A percentile compares a stretch with the other conserved stretches of the same genome.
Conservation (phyloP, 2,113 vertebrate species). For the Oreocharis arfaki region DNA sequence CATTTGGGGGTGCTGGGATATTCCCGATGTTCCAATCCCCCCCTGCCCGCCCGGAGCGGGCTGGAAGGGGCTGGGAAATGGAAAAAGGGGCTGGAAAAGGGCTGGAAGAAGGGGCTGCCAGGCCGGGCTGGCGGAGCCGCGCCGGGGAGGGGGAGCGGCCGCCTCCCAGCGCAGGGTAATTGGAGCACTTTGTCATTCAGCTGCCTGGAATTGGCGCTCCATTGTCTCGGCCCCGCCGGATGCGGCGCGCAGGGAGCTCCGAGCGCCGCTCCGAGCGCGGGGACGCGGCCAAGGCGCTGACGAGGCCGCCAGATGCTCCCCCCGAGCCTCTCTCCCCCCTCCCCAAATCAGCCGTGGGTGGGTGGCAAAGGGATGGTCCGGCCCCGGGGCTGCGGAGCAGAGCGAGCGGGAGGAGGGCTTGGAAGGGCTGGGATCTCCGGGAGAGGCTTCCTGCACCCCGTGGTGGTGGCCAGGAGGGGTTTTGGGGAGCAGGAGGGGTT, state of each 20-base stretch:
- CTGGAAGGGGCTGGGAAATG: neutral
- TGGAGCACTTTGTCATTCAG: constrained; percentile 79
- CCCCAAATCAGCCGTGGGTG: neutral
- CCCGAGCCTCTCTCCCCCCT: accelerated
- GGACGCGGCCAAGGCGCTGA: constrained; percentile 47
- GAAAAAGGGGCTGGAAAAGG: accelerated
- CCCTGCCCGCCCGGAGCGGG: accelerated
- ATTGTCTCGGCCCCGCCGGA: constrained; percentile 65
- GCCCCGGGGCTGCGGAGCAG: accelerated
- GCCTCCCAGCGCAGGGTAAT: constrained; percentile 59
- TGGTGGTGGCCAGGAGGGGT: accelerated
- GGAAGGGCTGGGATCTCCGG: accelerated
- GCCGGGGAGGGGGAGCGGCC: neutral
- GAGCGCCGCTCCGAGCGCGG: neutral
- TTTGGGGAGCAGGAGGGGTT: neutral
- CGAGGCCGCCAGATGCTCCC: constrained; percentile 17
- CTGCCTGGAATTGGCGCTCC: constrained; percentile 72
- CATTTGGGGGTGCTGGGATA: neutral
- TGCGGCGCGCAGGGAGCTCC: constrained; percentile 18
- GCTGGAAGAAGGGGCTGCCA: neutral
- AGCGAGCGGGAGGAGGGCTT: neutral
- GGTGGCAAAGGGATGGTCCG: neutral
- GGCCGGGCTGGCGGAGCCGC: neutral
- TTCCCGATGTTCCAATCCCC: accelerated
- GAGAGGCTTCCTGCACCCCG: accelerated